A percentile compares a stretch with the other conserved stretches of the same genome.
Evolutionary conservation across 2,797 vertebrate species (phyloP).

Genomic region (Arremon brunneinucha): DNA sequence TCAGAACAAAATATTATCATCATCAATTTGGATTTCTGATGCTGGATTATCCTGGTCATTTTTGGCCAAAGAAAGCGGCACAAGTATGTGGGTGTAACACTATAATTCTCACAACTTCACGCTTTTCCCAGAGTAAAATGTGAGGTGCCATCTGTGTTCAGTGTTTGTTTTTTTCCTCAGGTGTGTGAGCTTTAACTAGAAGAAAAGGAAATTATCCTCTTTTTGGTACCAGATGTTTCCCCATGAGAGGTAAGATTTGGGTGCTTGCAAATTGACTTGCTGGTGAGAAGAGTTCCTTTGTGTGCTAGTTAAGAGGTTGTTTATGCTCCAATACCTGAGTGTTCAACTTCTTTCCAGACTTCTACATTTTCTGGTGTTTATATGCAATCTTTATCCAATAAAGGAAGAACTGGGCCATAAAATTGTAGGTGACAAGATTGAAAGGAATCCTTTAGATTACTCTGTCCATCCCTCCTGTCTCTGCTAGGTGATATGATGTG

Average conservation of each 20-base stretch:
- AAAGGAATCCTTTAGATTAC: background rate
- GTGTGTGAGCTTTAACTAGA: constrained; percentile 21
- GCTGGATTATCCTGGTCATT: background rate
- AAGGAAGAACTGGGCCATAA: background rate
- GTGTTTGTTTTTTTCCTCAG: background rate
- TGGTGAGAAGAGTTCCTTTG: background rate
- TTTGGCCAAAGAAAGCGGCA: background rate
- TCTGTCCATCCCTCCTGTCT: background rate
- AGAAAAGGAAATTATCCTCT: background rate
- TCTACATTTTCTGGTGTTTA: background rate
- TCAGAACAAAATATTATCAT: background rate
- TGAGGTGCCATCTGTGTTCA: constrained; percentile 24
- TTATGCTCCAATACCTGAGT: constrained; percentile 14
- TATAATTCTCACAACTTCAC: background rate
- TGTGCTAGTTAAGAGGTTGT: background rate
- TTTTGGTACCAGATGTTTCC: constrained; percentile 41
- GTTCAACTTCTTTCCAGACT: background rate
- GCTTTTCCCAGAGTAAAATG: background rate
- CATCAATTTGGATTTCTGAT: background rate
- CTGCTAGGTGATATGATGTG: background rate
- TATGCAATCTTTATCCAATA: background rate
- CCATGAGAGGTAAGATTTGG: background rate
- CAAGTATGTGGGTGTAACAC: background rate
- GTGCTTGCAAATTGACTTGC: background rate
- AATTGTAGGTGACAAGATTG: background rate